Base-by-base conservation (phyloP, 2,888 invertebrate species). In the Oxytorus armatus region DNA sequence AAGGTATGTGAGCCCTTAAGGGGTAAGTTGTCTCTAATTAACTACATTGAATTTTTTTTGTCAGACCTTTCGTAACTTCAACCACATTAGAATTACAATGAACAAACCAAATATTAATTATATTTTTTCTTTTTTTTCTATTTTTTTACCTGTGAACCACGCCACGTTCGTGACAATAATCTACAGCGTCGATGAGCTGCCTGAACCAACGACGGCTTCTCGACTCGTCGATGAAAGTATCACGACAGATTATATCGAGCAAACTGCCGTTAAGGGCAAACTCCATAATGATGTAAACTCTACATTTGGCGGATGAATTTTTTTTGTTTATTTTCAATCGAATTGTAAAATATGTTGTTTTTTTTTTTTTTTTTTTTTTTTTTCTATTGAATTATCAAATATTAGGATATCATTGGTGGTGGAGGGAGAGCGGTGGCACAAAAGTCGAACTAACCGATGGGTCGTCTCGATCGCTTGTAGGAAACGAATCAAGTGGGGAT, bases 251-350 rank as follows among this genome's bases (percentile, higher is more conserved):
- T 70, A 96, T 94, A 83, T 97, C 96, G 74, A 96, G 92, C 18
- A 97, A 92, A 84, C 96, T 96, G 8, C 97, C 97, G 85, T 96
- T 96, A 87, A 95, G 95, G 1, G 96, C 97, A 87, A 95, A 95
- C 91, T 97, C 96, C 97, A 97, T 97, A 39, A 97, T 95, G 84
- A 97, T 95, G 88, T 97, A 97, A 2, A 97, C 96, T 87, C 96
- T 84, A 33, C 8, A 23, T 39, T 18, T 21, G 5, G 11, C 25
- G 33, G 1, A 7, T 1, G 11, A 49, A 3, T 55, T 49, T 44
- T 47, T 51, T 4, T 39, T 18, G 53, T 29, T 3, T 36, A 23
- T 8, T 21, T 36, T 23, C 3, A 4, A 0, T 29, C 42, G 23
- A 44, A 10, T 63, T 36, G 11, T 5, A 51, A 68, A 29, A 23